A percentile compares a stretch with the other conserved stretches of the same genome.
Conservation (phyloP, 1,140 invertebrate species). For the Phenacoccus solenopsis region DNA sequence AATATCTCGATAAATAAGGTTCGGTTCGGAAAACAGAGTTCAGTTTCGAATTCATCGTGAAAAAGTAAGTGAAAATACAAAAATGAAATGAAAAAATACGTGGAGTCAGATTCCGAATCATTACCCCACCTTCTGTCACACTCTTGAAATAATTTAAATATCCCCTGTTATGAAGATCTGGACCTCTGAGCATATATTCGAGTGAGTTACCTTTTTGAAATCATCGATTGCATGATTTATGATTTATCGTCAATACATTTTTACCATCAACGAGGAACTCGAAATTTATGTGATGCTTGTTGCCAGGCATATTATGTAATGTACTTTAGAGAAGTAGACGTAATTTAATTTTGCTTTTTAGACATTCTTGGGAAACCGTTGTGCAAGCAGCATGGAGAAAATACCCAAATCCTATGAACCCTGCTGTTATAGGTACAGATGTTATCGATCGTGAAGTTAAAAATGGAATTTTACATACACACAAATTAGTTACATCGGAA, state of each 20-base stretch:
- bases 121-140: too few species aligned
- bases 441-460: conserved; percentile 83
- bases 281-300: too few species aligned
- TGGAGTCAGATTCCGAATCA: too few species aligned
- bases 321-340: neutral
- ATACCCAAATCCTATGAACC: conserved; percentile 98
- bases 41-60: too few species aligned
- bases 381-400: conserved; percentile 95
- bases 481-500: conserved; percentile 83
- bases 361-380: conserved; percentile 96
- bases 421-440: conserved; percentile 88
- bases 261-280: too few species aligned
- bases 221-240: too few species aligned
- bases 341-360: conserved; percentile 26
- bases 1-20: too few species aligned
- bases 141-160: too few species aligned
- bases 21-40: too few species aligned
- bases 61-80: too few species aligned
- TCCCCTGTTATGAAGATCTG: conserved; percentile 8
- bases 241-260: too few species aligned
- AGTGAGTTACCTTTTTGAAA: neutral
- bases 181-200: conserved; percentile 1
- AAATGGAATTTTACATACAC: conserved; percentile 72
- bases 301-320: neutral
- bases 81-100: too few species aligned